phyloP scores from a whole-genome alignment of 2,113 vertebrate species.

The Paedocypris sp. region DNA sequence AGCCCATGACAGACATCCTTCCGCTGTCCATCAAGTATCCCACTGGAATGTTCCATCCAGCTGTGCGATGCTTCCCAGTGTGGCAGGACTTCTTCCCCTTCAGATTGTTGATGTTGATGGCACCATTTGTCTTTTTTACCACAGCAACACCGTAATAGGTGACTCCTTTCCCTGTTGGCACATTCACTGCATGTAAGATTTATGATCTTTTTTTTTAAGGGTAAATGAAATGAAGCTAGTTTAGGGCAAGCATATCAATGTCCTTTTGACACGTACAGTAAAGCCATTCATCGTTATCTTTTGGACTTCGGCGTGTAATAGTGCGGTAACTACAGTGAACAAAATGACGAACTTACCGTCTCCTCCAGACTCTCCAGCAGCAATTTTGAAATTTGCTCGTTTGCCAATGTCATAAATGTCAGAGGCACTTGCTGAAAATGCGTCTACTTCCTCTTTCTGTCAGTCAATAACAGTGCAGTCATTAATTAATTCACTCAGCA shows the following conservation, averaged over 20 bases:
- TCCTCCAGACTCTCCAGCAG: conserved; percentile 69
- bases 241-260: too few relatives aligned
- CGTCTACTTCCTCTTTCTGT: conserved; percentile 71
- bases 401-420: conserved; percentile 71
- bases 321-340: background rate
- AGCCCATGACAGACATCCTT: conserved; percentile 76
- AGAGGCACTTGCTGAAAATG: conserved; percentile 63
- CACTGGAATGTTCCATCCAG: conserved; percentile 82
- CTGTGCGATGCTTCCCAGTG: conserved; percentile 76
- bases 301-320: too few relatives aligned
- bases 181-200: too few relatives aligned
- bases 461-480: background rate
- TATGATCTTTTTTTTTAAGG: too few relatives aligned
- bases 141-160: conserved; percentile 84
- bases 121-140: conserved; percentile 57
- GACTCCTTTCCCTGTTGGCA: conserved; percentile 48
- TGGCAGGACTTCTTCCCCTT: conserved; percentile 74
- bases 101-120: conserved; percentile 70
- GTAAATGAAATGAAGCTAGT: too few relatives aligned
- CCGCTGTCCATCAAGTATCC: conserved; percentile 77
- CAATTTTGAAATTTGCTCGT: conserved; percentile 68
- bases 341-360: conserved; percentile 38
- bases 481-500: too few relatives aligned
- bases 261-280: too few relatives aligned
- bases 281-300: too few relatives aligned